A percentile compares a stretch with the other conserved stretches of the same genome.
phyloP scores from a whole-genome alignment of 2,797 vertebrate species.

The Malurus splendens region DNA sequence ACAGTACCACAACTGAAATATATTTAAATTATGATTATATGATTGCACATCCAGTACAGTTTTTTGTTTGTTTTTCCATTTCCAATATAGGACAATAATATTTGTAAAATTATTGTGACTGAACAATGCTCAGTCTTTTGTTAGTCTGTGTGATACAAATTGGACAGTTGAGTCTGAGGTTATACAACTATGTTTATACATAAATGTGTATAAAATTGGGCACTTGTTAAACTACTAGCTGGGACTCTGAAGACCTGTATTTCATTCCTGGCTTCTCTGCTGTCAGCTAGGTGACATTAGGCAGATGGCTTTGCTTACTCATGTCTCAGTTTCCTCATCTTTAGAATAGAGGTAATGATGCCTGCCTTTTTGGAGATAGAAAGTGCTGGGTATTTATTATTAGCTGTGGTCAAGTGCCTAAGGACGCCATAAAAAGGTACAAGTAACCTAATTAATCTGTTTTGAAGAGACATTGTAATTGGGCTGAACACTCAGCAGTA shows the following conservation, averaged over 20 bases:
- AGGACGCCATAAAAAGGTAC: conserved; percentile 43
- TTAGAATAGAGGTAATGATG: not conserved
- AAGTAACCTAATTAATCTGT: conserved; percentile 57
- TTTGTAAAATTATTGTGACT: not conserved
- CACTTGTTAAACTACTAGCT: not conserved
- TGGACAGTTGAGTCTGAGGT: not conserved
- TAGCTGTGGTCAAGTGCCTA: conserved; percentile 42
- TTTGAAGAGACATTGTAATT: conserved; percentile 40
- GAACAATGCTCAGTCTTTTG: not conserved
- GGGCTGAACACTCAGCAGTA: conserved; percentile 12
- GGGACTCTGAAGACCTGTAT: not conserved
- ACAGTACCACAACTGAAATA: not conserved
- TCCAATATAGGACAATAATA: not conserved
- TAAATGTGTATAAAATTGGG: not conserved
- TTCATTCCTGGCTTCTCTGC: not conserved
- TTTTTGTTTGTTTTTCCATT: not conserved
- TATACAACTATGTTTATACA: not conserved
- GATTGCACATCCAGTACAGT: not conserved
- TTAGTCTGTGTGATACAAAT: not conserved
- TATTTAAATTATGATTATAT: not conserved
- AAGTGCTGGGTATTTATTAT: conserved; percentile 42
- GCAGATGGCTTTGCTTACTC: conserved; percentile 15
- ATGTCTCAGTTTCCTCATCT: conserved; percentile 1
- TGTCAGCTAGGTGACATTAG: conserved; percentile 17
- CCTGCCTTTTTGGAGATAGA: conserved; percentile 8